Evolutionary conservation across 2,888 invertebrate genomes (phyloP).

Genomic region (Dryococelus australis): DNA sequence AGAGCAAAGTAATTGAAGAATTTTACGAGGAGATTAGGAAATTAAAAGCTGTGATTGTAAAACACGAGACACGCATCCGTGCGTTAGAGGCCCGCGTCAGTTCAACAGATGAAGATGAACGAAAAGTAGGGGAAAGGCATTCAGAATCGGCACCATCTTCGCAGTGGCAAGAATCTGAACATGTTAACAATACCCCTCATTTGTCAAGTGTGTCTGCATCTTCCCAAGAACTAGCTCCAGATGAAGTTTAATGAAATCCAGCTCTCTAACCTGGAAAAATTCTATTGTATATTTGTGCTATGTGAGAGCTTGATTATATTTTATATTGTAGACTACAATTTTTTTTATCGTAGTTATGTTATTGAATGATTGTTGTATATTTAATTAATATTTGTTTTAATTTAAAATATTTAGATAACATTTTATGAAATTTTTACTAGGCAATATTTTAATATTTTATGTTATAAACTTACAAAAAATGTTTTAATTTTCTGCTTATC

Average conservation of each 20-base stretch:
- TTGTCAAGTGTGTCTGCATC: constrained; percentile 37
- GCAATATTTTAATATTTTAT: not conserved
- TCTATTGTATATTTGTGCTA: not conserved
- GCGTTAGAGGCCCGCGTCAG: constrained; percentile 69
- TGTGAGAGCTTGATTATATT: not conserved
- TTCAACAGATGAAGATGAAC: constrained; percentile 41
- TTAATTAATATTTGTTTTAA: not conserved
- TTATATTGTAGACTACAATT: not conserved
- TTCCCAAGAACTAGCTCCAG: constrained; percentile 53
- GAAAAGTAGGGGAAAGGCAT: constrained; percentile 44
- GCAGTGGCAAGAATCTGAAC: constrained; percentile 36
- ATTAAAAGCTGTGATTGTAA: constrained; percentile 91
- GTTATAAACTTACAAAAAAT: not conserved
- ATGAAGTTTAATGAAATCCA: constrained; percentile 54
- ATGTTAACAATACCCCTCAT: constrained; percentile 46
- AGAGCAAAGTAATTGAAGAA: constrained; percentile 83
- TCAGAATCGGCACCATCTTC: constrained; percentile 44
- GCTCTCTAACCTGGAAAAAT: constrained; percentile 24
- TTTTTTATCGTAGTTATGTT: not conserved
- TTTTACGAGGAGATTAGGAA: constrained; percentile 89
- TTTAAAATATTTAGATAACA: not conserved
- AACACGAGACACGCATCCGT: constrained; percentile 88
- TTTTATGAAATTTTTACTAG: constrained; percentile 16
- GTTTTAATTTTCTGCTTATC: not conserved
- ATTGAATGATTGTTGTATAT: not conserved